Evolutionary conservation across 2,888 invertebrate genomes (phyloP).

Genomic region (Catonia carolina): DNA sequence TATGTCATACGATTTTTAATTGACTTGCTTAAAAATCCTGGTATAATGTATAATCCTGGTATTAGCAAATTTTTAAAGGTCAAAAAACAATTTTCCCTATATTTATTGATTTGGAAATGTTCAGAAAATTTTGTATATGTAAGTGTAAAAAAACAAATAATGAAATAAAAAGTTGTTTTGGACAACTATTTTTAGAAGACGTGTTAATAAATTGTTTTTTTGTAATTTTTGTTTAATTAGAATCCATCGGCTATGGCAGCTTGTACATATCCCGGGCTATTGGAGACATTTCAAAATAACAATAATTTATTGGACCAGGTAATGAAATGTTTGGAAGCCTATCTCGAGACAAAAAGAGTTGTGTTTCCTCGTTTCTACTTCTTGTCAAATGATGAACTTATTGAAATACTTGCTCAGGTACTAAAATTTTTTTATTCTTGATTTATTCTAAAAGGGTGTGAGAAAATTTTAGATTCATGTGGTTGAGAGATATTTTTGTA

Average conservation of each 20-base stretch:
- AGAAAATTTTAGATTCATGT: no score
- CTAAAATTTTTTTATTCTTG: slow-evolving; percentile 11
- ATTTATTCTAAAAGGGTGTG: no score
- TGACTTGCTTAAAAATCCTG: no score
- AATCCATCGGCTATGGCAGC: slow-evolving; percentile 74
- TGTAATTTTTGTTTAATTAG: slow-evolving; percentile 40
- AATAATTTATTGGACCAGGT: slow-evolving; percentile 80
- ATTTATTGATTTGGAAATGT: no score
- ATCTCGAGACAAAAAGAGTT: slow-evolving; percentile 80
- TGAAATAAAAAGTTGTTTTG: background rate
- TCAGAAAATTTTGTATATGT: no score
- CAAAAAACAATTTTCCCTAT: no score
- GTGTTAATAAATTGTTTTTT: slow-evolving; percentile 8
- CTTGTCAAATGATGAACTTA: slow-evolving; percentile 65
- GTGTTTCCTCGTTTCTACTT: slow-evolving; percentile 80
- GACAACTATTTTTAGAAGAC: background rate
- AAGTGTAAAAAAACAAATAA: background rate
- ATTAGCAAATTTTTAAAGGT: no score
- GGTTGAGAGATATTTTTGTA: slow-evolving; percentile 24
- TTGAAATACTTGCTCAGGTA: slow-evolving; percentile 76
- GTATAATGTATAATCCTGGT: no score
- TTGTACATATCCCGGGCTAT: slow-evolving; percentile 62
- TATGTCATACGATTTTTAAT: no score
- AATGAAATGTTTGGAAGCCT: slow-evolving; percentile 81
- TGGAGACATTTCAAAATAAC: slow-evolving; percentile 61